Evolutionary conservation across 2,888 invertebrate genomes (phyloP), one percentile per base, ranked within the genome.

Genomic region (Melanophora roralis): DNA sequence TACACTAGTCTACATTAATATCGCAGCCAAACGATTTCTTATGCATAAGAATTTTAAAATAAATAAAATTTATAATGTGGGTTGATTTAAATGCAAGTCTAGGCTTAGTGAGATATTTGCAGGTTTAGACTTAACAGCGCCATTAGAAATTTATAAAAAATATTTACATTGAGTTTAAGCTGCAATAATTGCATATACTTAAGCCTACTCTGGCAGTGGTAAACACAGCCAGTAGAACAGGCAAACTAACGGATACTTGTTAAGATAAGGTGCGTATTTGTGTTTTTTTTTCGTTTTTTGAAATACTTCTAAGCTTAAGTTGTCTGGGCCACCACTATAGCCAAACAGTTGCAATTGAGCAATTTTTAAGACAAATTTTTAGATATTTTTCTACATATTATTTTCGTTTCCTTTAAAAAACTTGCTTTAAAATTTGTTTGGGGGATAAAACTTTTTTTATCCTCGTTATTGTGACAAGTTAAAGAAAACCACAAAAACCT

Each of bases 301-400:
- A 8, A 32, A 40, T 55, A 14, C 60, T 45, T 65, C 47, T 12
- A 51, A 43, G 57, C 32, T 74, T 75, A 68, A 55, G 67, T 75
- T 72, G 49, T 59, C 57, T 57, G 49, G 76, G 72, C 76, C 80
- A 80, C 72, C 80, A 64, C 64, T 73, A 53, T 51, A 64, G 64
- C 62, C 51, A 68, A 76, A 67, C 74, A 78, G 78, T 74, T 55
- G 36, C 73, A 81, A 81, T 81, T 81, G 78, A 81, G 81, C 81
- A 81, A 81, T 81, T 81, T 69, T 74, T 78, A 71, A 74, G 78
- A 78, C 81, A 81, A 81, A 78, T 81, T 78, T 78, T 78, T 77
- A 1, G 2, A 3, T 6, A 27, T 5, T 27, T 27, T 27, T 27
- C 6, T n/a, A n/a, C n/a, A 6, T 6, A 27, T 27, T 27, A 27